Evolutionary conservation across 2,797 vertebrate species (phyloP).

Genomic region (Dryobates pubescens): DNA sequence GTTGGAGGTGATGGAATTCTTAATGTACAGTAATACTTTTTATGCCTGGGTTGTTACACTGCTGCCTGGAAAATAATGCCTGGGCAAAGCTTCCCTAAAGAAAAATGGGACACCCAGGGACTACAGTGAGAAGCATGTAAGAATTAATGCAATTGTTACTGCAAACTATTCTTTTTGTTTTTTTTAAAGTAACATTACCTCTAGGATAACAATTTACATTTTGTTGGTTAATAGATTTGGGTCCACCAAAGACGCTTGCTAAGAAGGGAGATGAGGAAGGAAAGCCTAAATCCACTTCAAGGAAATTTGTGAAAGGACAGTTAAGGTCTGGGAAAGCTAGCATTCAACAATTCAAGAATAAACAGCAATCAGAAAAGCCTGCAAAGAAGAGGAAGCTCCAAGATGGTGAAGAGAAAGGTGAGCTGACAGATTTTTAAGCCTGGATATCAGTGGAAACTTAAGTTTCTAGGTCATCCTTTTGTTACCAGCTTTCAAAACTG

Average conservation of each 20-base stretch:
- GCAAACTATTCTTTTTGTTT: background rate
- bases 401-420: conserved; percentile 50
- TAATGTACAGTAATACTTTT: background rate
- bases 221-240: conserved; percentile 36
- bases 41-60: background rate
- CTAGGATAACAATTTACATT: background rate
- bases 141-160: background rate
- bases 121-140: background rate
- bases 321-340: conserved; percentile 61
- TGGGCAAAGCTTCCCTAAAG: background rate
- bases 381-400: conserved; percentile 72
- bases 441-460: background rate
- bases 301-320: conserved; percentile 72
- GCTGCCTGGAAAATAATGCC: background rate
- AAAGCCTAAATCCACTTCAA: conserved; percentile 63
- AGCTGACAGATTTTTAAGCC: background rate
- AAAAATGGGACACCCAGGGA: background rate
- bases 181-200: background rate
- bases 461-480: background rate
- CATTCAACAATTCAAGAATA: conserved; percentile 75
- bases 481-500: background rate
- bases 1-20: background rate
- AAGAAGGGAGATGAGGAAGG: conserved; percentile 49
- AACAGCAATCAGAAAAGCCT: conserved; percentile 61
- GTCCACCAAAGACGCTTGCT: conserved; percentile 51